phyloP scores from a whole-genome alignment of 2,888 invertebrate genomes.

The Drosophila acutilabella region DNA sequence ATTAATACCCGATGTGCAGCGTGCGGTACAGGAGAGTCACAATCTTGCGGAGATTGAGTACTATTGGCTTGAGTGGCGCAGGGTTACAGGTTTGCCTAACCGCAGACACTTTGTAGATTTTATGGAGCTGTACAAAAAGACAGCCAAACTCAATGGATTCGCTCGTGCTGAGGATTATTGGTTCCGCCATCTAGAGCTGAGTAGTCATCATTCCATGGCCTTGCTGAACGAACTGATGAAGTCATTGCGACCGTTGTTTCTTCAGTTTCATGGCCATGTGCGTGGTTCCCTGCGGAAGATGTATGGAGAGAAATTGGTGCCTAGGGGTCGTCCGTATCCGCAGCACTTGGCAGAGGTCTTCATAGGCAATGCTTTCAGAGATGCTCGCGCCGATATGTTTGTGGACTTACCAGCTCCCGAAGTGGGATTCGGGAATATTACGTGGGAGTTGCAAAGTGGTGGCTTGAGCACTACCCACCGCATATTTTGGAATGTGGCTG shows the following conservation, averaged over 20 bases:
- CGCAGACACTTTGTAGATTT: constrained; percentile 74
- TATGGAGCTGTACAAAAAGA: constrained; percentile 80
- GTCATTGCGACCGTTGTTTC: constrained; percentile 74
- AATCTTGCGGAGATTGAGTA: constrained; percentile 81
- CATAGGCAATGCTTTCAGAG: constrained; percentile 85
- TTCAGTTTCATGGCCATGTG: constrained; percentile 83
- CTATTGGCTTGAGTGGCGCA: constrained; percentile 83
- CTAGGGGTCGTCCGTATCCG: constrained; percentile 73
- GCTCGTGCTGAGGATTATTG: constrained; percentile 88
- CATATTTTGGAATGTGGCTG: constrained; percentile 93
- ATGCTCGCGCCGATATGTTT: constrained; percentile 86
- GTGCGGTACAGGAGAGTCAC: constrained; percentile 70
- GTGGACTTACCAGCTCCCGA: constrained; percentile 88
- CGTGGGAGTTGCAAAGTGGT: constrained; percentile 89
- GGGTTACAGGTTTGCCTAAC: constrained; percentile 70
- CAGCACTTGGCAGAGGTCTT: constrained; percentile 83
- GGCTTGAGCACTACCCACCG: constrained; percentile 90
- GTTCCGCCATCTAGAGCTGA: constrained; percentile 88
- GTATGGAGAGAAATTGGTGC: constrained; percentile 73
- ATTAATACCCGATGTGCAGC: constrained; percentile 87
- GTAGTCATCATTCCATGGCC: constrained; percentile 67
- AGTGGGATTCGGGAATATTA: constrained; percentile 89
- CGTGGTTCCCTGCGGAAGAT: constrained; percentile 72
- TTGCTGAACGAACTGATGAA: constrained; percentile 72
- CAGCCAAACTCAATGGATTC: constrained; percentile 79